Conservation (phyloP, 2,888 invertebrate genomes). For the Drosophila suboccidentalis region DNA sequence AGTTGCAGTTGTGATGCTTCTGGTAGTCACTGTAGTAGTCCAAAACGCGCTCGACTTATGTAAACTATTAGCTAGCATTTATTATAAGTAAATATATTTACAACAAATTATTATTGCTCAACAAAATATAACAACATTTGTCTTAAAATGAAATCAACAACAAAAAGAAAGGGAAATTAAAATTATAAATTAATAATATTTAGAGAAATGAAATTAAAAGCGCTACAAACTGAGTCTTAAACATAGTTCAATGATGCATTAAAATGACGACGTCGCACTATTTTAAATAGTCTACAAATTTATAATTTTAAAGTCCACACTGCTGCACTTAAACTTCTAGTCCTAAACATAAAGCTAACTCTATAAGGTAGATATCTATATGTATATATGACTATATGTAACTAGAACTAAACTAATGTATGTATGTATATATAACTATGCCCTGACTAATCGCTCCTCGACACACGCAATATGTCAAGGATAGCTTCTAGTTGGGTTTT, state of each 20-base stretch:
- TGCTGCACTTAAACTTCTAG: conserved; percentile 69
- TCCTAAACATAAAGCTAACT: conserved; percentile 49
- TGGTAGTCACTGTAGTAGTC: conserved; percentile 60
- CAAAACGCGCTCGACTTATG: conserved; percentile 53
- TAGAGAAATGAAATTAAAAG: conserved; percentile 25
- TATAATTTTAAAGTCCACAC: conserved; percentile 80
- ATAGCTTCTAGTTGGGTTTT: conserved; percentile 13
- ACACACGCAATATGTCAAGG: conserved; percentile 8
- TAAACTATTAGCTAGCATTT: conserved; percentile 58
- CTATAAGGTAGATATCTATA: conserved; percentile 34
- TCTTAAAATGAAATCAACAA: conserved; percentile 80
- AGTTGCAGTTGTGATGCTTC: conserved; percentile 60
- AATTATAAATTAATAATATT: conserved; percentile 33
- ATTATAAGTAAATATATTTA: conserved; percentile 55
- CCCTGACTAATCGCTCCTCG: conserved; percentile 9
- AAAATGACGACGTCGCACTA: conserved; percentile 63
- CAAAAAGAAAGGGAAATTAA: conserved; percentile 47
- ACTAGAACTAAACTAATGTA: conserved; percentile 45
- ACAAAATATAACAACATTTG: conserved; percentile 59
- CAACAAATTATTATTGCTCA: conserved; percentile 54
- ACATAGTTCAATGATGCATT: conserved; percentile 61
- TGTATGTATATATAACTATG: conserved; percentile 15
- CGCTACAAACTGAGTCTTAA: conserved; percentile 46
- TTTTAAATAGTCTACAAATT: conserved; percentile 77
- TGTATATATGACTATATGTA: conserved; percentile 39